Conservation (phyloP, 2,888 invertebrate species). For the Cantharis nigra region DNA sequence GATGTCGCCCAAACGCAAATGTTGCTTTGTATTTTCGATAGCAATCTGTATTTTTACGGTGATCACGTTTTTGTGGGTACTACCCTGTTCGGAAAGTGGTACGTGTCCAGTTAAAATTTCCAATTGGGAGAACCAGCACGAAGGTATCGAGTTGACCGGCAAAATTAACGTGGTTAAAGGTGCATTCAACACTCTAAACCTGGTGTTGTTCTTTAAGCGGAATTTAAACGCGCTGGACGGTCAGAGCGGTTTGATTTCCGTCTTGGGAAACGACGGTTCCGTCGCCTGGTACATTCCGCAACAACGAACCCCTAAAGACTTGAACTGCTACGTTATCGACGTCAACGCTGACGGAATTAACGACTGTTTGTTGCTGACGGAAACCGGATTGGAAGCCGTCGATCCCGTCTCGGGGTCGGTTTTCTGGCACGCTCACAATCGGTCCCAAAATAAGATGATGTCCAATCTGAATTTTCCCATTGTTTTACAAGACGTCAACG, state of each 20-base stretch:
- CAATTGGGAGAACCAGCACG: conserved; percentile 71
- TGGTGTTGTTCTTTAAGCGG: conserved; percentile 75
- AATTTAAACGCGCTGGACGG: conserved; percentile 65
- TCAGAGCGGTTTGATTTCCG: conserved; percentile 49
- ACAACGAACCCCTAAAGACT: conserved; percentile 69
- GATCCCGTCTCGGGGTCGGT: conserved; percentile 66
- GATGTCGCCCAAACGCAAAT: conserved; percentile 71
- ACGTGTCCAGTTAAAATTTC: conserved; percentile 69
- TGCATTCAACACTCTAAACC: conserved; percentile 66
- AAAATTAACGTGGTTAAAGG: conserved; percentile 72
- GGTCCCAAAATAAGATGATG: conserved; percentile 60
- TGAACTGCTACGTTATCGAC: conserved; percentile 76
- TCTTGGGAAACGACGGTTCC: conserved; percentile 72
- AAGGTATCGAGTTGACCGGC: conserved; percentile 71
- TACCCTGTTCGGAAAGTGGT: conserved; percentile 74
- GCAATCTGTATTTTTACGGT: conserved; percentile 72
- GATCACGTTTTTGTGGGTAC: conserved; percentile 74
- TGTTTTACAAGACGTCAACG: conserved; percentile 72
- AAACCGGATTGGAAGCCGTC: conserved; percentile 67
- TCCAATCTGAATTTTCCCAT: conserved; percentile 71
- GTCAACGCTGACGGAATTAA: conserved; percentile 71
- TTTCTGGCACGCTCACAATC: conserved; percentile 65
- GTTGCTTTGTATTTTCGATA: conserved; percentile 73
- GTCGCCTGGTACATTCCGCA: conserved; percentile 73
- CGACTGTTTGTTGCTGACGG: conserved; percentile 77